Evolutionary conservation across 1,140 invertebrate genomes (phyloP), one percentile per base, ranked within the genome.

Genomic region (Diachasma alloeum): DNA sequence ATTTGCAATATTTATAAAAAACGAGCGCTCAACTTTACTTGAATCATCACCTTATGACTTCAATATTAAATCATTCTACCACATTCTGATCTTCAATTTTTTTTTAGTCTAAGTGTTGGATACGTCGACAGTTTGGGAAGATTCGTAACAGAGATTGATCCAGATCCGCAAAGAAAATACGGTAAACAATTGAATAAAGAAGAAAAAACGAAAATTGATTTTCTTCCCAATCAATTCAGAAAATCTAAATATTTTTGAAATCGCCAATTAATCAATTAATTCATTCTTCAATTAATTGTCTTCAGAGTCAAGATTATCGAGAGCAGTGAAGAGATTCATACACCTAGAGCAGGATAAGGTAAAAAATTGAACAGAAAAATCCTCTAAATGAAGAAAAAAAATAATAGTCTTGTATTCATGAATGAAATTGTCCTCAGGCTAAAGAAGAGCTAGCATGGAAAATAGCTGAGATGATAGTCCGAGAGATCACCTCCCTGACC

Each of bases 391-490:
- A 66, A 31, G 2, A 72, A 59, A 73, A 9, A 5, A 46, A 46
- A 46, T 48, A 46, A 78, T n/a, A 70, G 42, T 67, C 76, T 67
- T 74, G 42, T 37, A 44, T 48, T 68, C 1, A 31, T 72, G 31
- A 76, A 56, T 39, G 44, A 19, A 78, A 15, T 74, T 75, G 48
- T 77, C 37, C 36, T 26, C n/a, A 96, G 92, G 94, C 94, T 53
- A 95, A 97, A 90, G 96, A 98, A 89, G 96, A 97, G 85, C 94
- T 97, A 91, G 97, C 97, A 36, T 96, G 96, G 95, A 95, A 96
- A 90, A 94, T 98, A 77, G 96, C 97, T 19, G 95, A 97, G 88
- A 97, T 97, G 95, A 97, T 98, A 83, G 93, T 98, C 39, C 96
- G 95, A 88, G 96, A 97, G 90, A 95, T 98, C 37, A 97, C 95